Conservation (phyloP, 1,140 invertebrate species). For the Rhagoletis pomonella region DNA sequence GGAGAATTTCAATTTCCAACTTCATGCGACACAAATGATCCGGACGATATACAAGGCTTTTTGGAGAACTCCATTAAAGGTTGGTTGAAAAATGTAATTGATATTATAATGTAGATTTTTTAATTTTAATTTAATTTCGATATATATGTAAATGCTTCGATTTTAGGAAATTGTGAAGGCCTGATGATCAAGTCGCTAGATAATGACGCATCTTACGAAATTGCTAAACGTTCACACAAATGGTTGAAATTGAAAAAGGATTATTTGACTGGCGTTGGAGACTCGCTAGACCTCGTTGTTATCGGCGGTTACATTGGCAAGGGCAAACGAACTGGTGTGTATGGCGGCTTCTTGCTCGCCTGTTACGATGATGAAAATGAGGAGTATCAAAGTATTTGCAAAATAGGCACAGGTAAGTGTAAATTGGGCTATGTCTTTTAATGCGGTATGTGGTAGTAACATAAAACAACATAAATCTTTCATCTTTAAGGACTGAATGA, state of each 20-base stretch:
- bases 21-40: conserved; percentile 86
- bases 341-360: conserved; percentile 97
- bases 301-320: conserved; percentile 96
- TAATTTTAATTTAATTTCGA: too few species aligned
- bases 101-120: too few species aligned
- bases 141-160: not conserved
- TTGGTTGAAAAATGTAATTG: not conserved
- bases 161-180: conserved; percentile 92
- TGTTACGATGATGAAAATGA: conserved; percentile 96
- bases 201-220: conserved; percentile 96
- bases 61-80: conserved; percentile 96
- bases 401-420: conserved; percentile 93
- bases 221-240: conserved; percentile 96
- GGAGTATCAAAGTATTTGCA: conserved; percentile 88
- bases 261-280: conserved; percentile 95
- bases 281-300: conserved; percentile 96
- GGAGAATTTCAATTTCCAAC: conserved; percentile 94
- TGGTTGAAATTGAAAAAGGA: conserved; percentile 99
- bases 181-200: conserved; percentile 98
- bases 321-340: conserved; percentile 94
- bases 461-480: not conserved
- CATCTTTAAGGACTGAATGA: conserved; percentile 84
- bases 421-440: not conserved
- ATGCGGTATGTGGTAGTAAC: not conserved
- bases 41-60: conserved; percentile 96